These are phyloP conservation scores for Sisyra nigra DNA, from an alignment of 2,888 invertebrate genomes.

Conservation along the genomic window DNA sequence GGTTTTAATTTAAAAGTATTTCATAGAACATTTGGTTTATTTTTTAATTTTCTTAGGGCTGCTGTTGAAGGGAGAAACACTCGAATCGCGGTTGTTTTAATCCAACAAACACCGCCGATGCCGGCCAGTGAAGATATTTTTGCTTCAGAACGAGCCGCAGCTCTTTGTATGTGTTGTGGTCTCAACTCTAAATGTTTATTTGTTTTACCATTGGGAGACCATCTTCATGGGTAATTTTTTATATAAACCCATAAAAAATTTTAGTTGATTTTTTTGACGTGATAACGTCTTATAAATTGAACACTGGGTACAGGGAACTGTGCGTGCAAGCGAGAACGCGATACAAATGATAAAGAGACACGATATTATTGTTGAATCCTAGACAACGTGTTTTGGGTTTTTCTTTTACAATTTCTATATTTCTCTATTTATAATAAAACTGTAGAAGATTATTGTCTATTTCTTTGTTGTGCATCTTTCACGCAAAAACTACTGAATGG, in stretches of 20 bases:
- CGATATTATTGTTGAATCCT: too few species aligned
- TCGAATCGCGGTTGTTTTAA: slow-evolving; percentile 72
- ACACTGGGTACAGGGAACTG: too few species aligned
- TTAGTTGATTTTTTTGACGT: slow-evolving; percentile 20
- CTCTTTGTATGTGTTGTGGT: slow-evolving; percentile 81
- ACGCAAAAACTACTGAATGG: too few species aligned
- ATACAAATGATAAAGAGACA: too few species aligned
- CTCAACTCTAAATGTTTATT: slow-evolving; percentile 84
- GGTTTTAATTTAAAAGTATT: slow-evolving; percentile 23
- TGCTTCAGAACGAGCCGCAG: slow-evolving; percentile 80
- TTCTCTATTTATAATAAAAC: too few species aligned
- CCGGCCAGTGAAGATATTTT: slow-evolving; percentile 68
- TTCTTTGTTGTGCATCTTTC: too few species aligned
- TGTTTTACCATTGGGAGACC: slow-evolving; percentile 74
- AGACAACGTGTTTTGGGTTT: too few species aligned
- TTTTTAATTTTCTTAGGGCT: slow-evolving; percentile 29
- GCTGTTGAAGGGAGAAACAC: slow-evolving; percentile 57
- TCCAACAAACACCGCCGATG: slow-evolving; percentile 66
- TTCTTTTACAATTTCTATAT: too few species aligned
- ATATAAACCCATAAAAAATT: too few species aligned
- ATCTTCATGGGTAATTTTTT: slow-evolving; percentile 47
- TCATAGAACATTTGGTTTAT: neutral
- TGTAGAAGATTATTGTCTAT: too few species aligned
- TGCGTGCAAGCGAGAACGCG: too few species aligned
- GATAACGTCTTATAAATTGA: too few species aligned